Evolutionary conservation across 2,888 invertebrate species (phyloP).

Genomic region (Bimastos eiseni): DNA sequence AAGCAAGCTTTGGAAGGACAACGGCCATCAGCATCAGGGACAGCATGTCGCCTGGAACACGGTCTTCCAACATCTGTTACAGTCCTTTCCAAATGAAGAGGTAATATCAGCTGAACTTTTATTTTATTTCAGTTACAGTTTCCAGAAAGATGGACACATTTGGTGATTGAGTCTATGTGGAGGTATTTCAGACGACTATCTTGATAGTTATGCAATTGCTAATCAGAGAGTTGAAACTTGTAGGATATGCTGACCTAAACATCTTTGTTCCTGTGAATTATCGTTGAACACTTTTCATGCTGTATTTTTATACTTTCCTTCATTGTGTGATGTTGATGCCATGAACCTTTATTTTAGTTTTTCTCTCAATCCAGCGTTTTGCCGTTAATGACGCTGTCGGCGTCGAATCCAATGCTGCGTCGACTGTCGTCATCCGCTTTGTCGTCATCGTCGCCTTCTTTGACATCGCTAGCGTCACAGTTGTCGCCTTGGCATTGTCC

Average conservation of each 20-base stretch:
- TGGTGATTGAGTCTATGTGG: no score
- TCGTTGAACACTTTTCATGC: neutral
- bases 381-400: neutral
- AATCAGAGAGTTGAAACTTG: no score
- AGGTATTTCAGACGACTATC: no score
- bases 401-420: slow-evolving; percentile 21
- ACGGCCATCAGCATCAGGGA: neutral
- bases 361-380: neutral
- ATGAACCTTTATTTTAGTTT: neutral
- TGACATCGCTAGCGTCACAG: neutral
- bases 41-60: neutral
- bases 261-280: no score
- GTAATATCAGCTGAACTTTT: neutral
- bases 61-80: slow-evolving; percentile 29
- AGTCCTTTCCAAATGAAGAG: slow-evolving; percentile 29
- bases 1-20: neutral
- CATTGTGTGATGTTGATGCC: neutral
- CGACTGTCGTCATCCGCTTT: neutral
- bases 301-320: neutral
- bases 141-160: no score
- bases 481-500: slow-evolving; percentile 46
- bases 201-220: no score
- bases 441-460: neutral
- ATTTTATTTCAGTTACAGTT: no score
- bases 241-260: no score